Evolutionary conservation across 1,140 invertebrate genomes (phyloP), one percentile per base, ranked within the genome.

Genomic region (Anthonomus grandis): DNA sequence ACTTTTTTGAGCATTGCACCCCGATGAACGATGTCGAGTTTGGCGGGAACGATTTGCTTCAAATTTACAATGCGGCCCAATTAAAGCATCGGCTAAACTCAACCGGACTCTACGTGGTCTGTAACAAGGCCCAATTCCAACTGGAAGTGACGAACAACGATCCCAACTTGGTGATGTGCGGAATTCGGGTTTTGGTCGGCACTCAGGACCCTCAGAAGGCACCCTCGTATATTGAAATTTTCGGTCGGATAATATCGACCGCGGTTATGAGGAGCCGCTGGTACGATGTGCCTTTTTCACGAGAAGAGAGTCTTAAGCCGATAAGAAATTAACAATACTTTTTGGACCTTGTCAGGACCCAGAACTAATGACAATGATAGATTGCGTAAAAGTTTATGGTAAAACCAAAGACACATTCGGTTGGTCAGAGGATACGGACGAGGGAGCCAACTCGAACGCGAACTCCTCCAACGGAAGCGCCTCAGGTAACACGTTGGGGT

Each of bases 1-100:
- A 98, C 70, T 98, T 97, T 76, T 98, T 98, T 74, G 95, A 98
- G 74, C 90, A 95, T 69, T 97, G 93, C 71, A 86, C 87, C 52
- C 80, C 84, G 6, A 85, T 97, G 81, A 89, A 86, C 64, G 95
- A 98, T 63, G 85, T 97, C 1, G 95, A 97, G 72, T 97, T 91
- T 72, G 94, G 93, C 18, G 95, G 96, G 2, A 95, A 94, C 73
- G 96, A 98, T 77, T 73, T 98, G 0, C 74, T 98, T 0, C 93
- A 98, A 77, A 87, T 97, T 34, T 98, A 98, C 68, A 97, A 97
- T 70, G 84, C 86, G 0, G 84, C 87, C n/a, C 95, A 98, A 73
- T 82, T 98, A 2, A 98, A 97, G 75, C 87, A 94, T 62, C 79
- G 95, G 27, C 80, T 98, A 0, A 93, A 95, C 68, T 93, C 91